These are phyloP conservation scores for Hipposideros armiger DNA, from an alignment of 2,113 vertebrate genomes.

Conservation along the genomic window DNA sequence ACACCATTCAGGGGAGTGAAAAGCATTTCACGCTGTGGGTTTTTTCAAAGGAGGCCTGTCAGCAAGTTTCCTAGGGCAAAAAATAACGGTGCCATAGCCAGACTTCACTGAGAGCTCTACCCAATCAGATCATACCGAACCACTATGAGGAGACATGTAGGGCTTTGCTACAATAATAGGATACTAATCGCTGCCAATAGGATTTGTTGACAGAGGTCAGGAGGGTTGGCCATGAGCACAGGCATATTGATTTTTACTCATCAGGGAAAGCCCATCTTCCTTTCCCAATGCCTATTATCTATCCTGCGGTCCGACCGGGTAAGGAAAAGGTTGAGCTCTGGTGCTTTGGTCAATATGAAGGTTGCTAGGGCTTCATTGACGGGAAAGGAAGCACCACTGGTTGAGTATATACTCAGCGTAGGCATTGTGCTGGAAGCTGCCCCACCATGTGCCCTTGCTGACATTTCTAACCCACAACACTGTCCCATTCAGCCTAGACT, in stretches of 20 bases:
- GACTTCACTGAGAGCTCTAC: constrained; percentile 37
- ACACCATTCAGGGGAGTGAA: constrained; percentile 40
- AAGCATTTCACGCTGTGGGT: constrained; percentile 69
- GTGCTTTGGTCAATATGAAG: background rate
- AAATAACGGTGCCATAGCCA: background rate
- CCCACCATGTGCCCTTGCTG: background rate
- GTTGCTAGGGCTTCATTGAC: background rate
- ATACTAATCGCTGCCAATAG: constrained; percentile 24
- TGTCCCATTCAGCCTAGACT: background rate
- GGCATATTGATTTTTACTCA: background rate
- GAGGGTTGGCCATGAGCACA: background rate
- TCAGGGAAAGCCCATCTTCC: background rate
- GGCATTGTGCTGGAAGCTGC: background rate
- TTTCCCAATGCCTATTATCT: background rate
- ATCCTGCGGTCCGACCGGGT: background rate
- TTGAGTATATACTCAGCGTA: background rate
- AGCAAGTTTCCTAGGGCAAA: constrained; percentile 67
- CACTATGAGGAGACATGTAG: constrained; percentile 11
- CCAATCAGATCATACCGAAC: constrained; percentile 49
- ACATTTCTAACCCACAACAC: background rate
- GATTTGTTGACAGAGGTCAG: background rate
- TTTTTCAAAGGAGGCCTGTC: constrained; percentile 72
- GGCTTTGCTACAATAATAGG: constrained; percentile 58
- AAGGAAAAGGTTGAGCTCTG: background rate
- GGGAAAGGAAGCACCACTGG: constrained; percentile 3